Conservation (phyloP, 2,113 vertebrate species). For the Ptilonorhynchus violaceus region DNA sequence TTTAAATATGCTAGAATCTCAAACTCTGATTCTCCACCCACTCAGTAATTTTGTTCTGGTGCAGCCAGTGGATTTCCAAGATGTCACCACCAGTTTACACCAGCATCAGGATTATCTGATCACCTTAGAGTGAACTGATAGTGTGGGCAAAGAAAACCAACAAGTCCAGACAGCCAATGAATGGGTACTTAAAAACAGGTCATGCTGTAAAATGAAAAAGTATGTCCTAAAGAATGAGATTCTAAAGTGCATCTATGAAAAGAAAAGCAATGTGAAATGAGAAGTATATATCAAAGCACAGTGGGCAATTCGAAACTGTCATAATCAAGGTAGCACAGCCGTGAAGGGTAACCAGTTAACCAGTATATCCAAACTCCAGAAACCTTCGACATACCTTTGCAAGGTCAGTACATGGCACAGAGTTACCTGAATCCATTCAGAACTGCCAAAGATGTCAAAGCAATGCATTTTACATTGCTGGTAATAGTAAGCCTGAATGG, state of each 20-base stretch:
- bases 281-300: background rate
- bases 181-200: background rate
- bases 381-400: background rate
- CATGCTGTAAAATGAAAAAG: rapidly evolving
- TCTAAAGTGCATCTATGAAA: background rate
- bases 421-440: background rate
- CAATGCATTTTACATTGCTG: background rate
- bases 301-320: background rate
- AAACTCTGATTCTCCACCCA: background rate
- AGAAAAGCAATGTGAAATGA: background rate
- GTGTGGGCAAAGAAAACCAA: background rate
- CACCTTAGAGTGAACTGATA: background rate
- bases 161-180: background rate
- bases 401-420: background rate
- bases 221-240: background rate
- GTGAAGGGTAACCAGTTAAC: background rate
- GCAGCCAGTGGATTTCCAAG: background rate
- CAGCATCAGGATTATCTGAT: background rate
- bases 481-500: background rate
- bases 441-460: background rate
- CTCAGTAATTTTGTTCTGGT: background rate
- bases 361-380: background rate
- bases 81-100: background rate
- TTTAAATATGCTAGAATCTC: background rate
- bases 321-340: background rate